Evolutionary conservation across 2,797 vertebrate species (phyloP), one percentile per base, ranked within the genome.

Genomic region (Lagodon rhomboides): DNA sequence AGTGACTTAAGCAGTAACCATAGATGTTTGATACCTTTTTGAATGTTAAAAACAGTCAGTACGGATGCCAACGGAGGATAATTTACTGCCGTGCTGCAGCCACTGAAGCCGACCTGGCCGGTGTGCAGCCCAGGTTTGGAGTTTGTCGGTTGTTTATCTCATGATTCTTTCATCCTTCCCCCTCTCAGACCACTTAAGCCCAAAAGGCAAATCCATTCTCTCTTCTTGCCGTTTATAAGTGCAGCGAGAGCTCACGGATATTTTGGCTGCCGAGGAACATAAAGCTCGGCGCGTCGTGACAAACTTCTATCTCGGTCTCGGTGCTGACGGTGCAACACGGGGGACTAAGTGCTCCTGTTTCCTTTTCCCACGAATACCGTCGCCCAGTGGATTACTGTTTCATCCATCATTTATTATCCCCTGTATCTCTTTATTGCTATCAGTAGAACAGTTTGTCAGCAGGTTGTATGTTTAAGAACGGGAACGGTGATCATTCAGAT

Each of bases 141-240:
- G 49, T 77, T 79, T 62, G 59, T 64, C 55, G 46, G 71, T 89
- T 91, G 87, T 92, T 91, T 85, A 89, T 80, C 87, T 93, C 91
- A 93, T 93, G 87, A 92, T 91, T 93, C 56, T 93, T 93, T 93
- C 68, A 94, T 94, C 56, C 47, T 51, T 51, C 65, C 71, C 71
- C 73, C 70, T 83, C 83, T 90, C 80, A 81, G 75, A 84, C 87
- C 92, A 92, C 91, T 92, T 90, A 91, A 79, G 67, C 66, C 80
- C 87, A 86, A 90, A 86, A 90, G 79, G 49, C 72, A 77, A 93
- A 90, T 83, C 84, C 82, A 85, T 91, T 86, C 75, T 79, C 25
- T 27, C 60, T 22, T 55, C 55, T 47, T 86, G 86, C 50, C 67
- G 76, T 82, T 80, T 68, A 15, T 75, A 76, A 91, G 80, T 87